phyloP scores from a whole-genome alignment of 2,888 invertebrate species.

The Xanthia togata region DNA sequence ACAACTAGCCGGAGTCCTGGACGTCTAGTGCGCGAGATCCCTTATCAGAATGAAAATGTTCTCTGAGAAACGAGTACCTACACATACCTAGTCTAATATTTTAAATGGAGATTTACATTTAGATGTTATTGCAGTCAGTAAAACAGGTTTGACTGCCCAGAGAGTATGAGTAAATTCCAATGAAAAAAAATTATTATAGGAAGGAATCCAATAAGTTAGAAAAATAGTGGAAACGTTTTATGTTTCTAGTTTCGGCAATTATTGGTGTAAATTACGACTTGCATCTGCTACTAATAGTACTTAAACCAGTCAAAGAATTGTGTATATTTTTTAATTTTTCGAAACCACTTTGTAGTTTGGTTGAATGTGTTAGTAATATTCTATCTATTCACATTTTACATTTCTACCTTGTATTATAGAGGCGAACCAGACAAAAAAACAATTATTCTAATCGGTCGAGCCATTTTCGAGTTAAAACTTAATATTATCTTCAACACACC shows the following conservation, averaged over 20 bases:
- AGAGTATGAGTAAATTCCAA: neutral
- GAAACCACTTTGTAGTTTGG: neutral
- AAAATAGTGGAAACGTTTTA: neutral
- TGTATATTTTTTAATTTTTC: neutral
- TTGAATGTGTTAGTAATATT: too few species aligned
- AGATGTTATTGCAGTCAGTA: neutral
- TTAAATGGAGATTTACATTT: neutral
- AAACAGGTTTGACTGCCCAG: neutral
- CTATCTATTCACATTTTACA: neutral
- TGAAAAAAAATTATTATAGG: neutral
- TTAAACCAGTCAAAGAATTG: too few species aligned
- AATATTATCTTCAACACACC: too few species aligned
- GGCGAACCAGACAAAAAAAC: too few species aligned
- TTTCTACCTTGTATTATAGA: too few species aligned
- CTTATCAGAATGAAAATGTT: too few species aligned
- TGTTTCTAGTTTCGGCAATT: slow-evolving; percentile 31
- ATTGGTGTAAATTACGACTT: slow-evolving; percentile 41
- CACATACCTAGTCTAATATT: neutral
- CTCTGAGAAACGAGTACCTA: too few species aligned
- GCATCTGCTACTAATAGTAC: slow-evolving; percentile 23
- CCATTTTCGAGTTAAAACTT: too few species aligned
- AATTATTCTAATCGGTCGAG: too few species aligned
- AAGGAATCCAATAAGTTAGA: neutral
- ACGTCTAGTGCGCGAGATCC: too few species aligned
- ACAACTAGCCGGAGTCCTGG: too few species aligned